A percentile compares a stretch with the other conserved stretches of the same genome.
Conservation (phyloP, 2,888 invertebrate genomes). For the Gastrophysa polygoni region DNA sequence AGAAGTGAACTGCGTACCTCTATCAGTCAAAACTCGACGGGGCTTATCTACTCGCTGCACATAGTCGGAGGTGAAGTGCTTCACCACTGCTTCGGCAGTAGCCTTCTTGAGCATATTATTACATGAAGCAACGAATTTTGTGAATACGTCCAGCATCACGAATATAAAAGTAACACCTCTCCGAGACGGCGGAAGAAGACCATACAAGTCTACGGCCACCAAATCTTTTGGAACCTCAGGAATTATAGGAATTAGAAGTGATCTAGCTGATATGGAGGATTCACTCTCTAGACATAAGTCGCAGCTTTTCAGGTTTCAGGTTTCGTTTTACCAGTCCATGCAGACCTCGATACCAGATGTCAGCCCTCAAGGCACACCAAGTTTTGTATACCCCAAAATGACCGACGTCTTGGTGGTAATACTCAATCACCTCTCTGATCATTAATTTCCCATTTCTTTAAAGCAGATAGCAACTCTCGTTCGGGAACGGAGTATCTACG, state of each 20-base stretch:
- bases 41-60: no score
- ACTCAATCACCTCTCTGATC: background rate
- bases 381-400: background rate
- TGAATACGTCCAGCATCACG: no score
- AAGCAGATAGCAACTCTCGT: conserved; percentile 28
- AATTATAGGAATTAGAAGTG: background rate
- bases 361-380: background rate
- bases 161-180: no score
- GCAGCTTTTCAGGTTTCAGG: no score
- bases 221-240: background rate
- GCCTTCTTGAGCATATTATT: no score
- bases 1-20: no score
- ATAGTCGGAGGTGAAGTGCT: no score
- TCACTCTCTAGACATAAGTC: background rate
- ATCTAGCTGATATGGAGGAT: background rate
- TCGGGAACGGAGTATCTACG: conserved; percentile 21
- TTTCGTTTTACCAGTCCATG: background rate
- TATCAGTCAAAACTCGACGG: no score
- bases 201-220: background rate
- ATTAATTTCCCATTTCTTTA: conserved; percentile 27
- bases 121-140: no score
- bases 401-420: background rate
- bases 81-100: no score
- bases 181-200: background rate
- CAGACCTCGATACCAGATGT: background rate